Evolutionary conservation across 2,888 invertebrate genomes (phyloP).

Genomic region (Archips crataeganus): DNA sequence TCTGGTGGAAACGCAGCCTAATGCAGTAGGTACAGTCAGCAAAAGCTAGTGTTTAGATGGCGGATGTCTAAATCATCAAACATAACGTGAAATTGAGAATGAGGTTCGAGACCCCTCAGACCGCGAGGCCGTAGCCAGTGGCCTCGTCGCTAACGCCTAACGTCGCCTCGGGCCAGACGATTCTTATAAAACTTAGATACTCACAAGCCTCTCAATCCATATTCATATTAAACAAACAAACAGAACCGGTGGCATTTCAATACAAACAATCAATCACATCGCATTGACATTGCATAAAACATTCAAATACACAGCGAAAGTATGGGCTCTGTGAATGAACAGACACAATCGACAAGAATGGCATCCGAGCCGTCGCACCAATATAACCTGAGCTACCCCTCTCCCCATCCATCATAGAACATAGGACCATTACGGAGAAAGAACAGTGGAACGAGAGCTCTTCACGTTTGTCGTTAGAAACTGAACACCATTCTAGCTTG

Average conservation of each 20-base stretch:
- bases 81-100: too few relatives aligned
- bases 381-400: constrained; percentile 53
- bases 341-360: constrained; percentile 68
- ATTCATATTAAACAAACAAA: neutral
- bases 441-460: constrained; percentile 20
- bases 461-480: constrained; percentile 4
- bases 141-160: too few relatives aligned
- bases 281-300: constrained; percentile 8
- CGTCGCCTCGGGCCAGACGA: neutral
- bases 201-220: neutral
- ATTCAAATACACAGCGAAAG: constrained; percentile 31
- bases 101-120: too few relatives aligned
- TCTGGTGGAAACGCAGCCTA: too few relatives aligned
- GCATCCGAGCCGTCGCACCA: constrained; percentile 54
- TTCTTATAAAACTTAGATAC: neutral
- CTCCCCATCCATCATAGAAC: constrained; percentile 43
- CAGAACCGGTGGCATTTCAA: neutral
- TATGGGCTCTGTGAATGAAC: constrained; percentile 78
- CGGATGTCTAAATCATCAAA: too few relatives aligned
- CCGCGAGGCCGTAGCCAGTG: too few relatives aligned
- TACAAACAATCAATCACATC: constrained; percentile 2
- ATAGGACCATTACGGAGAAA: constrained; percentile 2
- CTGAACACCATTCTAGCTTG: constrained; percentile 8
- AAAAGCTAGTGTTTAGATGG: too few relatives aligned
- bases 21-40: too few relatives aligned